Evolutionary conservation across 2,888 invertebrate species (phyloP).

Genomic region (Watsonalla binaria): DNA sequence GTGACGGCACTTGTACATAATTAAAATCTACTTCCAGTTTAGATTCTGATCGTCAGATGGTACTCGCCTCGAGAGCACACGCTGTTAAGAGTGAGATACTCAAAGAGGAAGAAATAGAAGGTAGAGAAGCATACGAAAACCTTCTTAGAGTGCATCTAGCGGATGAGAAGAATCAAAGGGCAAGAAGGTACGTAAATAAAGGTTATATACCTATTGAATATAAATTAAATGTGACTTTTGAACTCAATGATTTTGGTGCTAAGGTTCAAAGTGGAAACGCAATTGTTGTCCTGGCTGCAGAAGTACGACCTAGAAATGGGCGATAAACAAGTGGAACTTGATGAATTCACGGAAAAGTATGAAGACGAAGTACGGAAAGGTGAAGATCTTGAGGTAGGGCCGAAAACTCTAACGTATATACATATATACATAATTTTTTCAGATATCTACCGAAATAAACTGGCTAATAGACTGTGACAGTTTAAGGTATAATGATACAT

Average conservation of each 20-base stretch:
- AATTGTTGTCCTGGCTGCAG: constrained; percentile 76
- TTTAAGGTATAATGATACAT: too few relatives aligned
- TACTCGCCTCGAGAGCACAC: constrained; percentile 66
- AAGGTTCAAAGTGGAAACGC: constrained; percentile 78
- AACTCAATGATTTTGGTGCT: background rate
- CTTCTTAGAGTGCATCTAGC: constrained; percentile 64
- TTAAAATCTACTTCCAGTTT: constrained; percentile 32
- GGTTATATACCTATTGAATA: background rate
- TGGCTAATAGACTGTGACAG: too few relatives aligned
- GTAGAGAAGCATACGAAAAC: constrained; percentile 56
- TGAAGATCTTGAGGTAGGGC: constrained; percentile 59
- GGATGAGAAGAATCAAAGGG: constrained; percentile 74
- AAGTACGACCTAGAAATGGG: constrained; percentile 80
- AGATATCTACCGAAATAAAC: background rate
- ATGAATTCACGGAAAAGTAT: constrained; percentile 67
- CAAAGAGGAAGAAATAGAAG: constrained; percentile 66
- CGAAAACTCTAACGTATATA: background rate
- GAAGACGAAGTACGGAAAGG: constrained; percentile 68
- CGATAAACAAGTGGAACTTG: constrained; percentile 76
- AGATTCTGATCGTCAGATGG: constrained; percentile 76
- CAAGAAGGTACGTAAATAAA: constrained; percentile 48
- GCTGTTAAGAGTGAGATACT: constrained; percentile 64
- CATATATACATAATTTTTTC: background rate
- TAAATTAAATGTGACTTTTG: background rate
- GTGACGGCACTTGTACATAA: too few relatives aligned